Conservation (phyloP, 1,140 invertebrate species). For the Nasonia longicornis region DNA sequence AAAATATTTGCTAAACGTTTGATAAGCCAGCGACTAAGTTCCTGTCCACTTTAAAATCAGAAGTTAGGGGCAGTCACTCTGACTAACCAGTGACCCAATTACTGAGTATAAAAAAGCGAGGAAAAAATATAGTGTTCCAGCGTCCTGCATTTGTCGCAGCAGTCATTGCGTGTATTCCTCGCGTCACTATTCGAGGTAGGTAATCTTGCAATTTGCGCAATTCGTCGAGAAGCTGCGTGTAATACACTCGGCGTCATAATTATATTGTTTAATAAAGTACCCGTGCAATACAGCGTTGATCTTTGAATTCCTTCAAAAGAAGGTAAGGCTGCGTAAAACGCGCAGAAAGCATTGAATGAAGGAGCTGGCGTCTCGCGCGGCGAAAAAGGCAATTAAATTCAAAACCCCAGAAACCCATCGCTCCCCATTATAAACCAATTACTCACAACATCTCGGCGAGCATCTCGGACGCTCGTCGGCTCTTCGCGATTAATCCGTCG, state of each 20-base stretch:
- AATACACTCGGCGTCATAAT: not conserved
- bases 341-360: not conserved
- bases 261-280: conserved; percentile 26
- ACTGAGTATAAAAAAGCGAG: too few relatives aligned
- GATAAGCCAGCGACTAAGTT: too few relatives aligned
- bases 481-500: conserved; percentile 20
- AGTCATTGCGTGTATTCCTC: conserved; percentile 25
- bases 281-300: too few relatives aligned
- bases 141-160: not conserved
- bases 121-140: too few relatives aligned
- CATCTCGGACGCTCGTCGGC: not conserved
- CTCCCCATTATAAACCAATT: not conserved
- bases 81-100: too few relatives aligned
- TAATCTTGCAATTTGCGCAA: conserved; percentile 33
- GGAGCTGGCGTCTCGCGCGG: not conserved
- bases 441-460: not conserved
- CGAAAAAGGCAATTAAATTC: not conserved
- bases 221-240: not conserved
- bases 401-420: not conserved
- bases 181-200: conserved; percentile 26
- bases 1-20: too few relatives aligned
- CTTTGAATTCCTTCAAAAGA: not conserved
- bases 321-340: not conserved
- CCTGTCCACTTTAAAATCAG: too few relatives aligned
- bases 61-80: too few relatives aligned